Percentiles rank a stretch among this genome's conserved stretches.
phyloP scores from a whole-genome alignment of 2,113 vertebrate species.

The Marmota monax region DNA sequence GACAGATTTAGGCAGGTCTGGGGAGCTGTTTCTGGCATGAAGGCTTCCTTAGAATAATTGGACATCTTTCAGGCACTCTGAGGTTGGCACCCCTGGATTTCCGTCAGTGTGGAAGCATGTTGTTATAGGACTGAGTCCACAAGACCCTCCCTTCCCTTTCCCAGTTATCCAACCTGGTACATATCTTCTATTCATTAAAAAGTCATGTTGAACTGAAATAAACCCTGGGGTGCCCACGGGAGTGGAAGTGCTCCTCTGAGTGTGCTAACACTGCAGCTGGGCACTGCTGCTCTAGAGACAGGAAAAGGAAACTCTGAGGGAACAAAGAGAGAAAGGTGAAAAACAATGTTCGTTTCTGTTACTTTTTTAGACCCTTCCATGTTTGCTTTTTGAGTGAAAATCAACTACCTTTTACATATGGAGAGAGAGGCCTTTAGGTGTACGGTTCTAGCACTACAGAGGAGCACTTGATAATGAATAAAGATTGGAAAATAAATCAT shows the following conservation, averaged over 20 bases:
- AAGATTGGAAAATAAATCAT: constrained; percentile 57
- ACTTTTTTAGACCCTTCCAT: not conserved
- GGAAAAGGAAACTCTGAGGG: not conserved
- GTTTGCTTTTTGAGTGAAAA: constrained; percentile 65
- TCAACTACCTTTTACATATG: constrained; percentile 16
- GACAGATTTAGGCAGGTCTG: not conserved
- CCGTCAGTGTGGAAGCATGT: not conserved
- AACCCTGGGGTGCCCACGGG: not conserved
- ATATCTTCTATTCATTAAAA: not conserved
- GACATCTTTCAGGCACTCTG: not conserved
- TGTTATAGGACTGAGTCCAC: not conserved
- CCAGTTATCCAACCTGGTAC: not conserved
- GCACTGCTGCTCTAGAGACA: not conserved
- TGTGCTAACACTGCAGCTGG: not conserved
- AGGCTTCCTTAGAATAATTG: not conserved
- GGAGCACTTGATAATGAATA: not conserved
- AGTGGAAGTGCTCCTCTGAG: not conserved
- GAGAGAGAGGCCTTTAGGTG: constrained; percentile 16
- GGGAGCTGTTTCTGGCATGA: not conserved
- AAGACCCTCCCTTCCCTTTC: not conserved
- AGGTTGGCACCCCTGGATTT: not conserved
- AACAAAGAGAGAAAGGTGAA: constrained; percentile 4
- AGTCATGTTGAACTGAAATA: not conserved
- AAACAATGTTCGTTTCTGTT: not conserved
- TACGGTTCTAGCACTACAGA: not conserved